Conservation (phyloP, 2,113 vertebrate species). For the Saccopteryx bilineata region DNA sequence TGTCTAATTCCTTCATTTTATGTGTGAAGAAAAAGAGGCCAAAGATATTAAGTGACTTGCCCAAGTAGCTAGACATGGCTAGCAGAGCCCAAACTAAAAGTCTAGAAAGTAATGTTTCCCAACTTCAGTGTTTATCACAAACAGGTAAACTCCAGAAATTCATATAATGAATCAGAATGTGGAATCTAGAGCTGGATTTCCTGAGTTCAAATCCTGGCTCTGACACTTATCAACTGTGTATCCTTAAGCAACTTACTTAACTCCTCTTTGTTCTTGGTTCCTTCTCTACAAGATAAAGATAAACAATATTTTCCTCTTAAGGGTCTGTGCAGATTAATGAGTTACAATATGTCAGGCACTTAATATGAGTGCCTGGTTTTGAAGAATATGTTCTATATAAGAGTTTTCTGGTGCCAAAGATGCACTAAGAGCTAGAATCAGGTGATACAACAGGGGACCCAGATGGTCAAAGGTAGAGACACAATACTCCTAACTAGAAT, state of each 20-base stretch:
- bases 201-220: constrained; percentile 23
- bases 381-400: background rate
- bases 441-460: background rate
- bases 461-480: background rate
- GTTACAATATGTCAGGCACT: background rate
- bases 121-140: background rate
- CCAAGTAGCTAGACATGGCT: background rate
- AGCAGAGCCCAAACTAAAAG: constrained; percentile 11
- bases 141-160: background rate
- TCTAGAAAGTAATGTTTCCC: background rate
- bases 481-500: background rate
- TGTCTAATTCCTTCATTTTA: background rate
- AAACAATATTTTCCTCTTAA: background rate
- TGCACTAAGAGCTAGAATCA: background rate
- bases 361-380: background rate
- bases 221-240: background rate
- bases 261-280: background rate
- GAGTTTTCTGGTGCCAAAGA: background rate
- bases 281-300: background rate
- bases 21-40: constrained; percentile 25
- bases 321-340: background rate
- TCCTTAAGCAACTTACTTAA: background rate
- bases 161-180: background rate
- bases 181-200: background rate
- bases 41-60: background rate